Base-by-base conservation (phyloP, 1,140 invertebrate genomes). In the Papilio polyxenes region DNA sequence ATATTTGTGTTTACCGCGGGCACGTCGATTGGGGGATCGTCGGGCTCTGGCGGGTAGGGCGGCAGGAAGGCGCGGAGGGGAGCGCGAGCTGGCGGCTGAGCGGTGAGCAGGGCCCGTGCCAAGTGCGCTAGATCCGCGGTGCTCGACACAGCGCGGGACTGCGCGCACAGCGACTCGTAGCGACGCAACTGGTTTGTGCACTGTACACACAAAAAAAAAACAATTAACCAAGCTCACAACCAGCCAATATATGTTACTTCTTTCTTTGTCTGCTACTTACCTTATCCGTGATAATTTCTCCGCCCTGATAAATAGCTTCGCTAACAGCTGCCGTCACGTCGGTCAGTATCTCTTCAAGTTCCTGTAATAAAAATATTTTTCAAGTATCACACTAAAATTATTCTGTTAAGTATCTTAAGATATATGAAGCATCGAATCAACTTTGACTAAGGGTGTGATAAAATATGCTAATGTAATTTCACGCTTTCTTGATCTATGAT, bases 271-370 rank as follows among this genome's bases (percentile, higher is more conserved):
- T 72, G 11, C 5, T 72, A 80, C 17, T 56, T 95, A 98, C 97
- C 95, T 97, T 98, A 82, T 95, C 96, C 40, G 97, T 96, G 83
- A 98, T 96, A 84, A 98, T 96, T 94, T 98, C 97, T 82, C 97
- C 96, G 85, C 97, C 97, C 92, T 97, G 96, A 85, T 97, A 95
- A 90, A 98, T 96, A 23, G 97, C 96, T 81, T 98, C 97, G 87
- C 97, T 96, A 83, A 98, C 95, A 77, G 97, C 97, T 86, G 96
- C 95, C 92, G 97, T 98, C 44, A 98, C 95, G 90, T 98, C 97
- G 53, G 96, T 96, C 93, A 98, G 97, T 85, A 98, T 97, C 89
- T 98, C 97, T 94, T 98, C 98, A 85, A 98, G 92, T 95, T 98
- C 98, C 97, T 98, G 95, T 77, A 95, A 89, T 93, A 88, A 91